Conservation (phyloP, 1,140 invertebrate species). For the Meloidogyne floridensis region DNA sequence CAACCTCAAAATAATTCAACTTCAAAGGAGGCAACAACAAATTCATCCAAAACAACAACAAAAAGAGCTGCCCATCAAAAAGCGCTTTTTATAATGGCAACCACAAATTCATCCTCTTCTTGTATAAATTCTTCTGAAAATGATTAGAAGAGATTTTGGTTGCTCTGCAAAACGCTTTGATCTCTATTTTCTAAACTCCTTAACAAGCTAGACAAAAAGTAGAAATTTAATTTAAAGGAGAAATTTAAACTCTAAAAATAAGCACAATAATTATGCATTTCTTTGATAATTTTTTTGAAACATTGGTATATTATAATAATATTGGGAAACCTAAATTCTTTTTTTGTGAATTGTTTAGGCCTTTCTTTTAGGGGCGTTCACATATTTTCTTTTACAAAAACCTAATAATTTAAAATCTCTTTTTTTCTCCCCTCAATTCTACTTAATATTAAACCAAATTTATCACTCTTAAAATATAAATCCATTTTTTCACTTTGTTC, state of each 20-base stretch:
- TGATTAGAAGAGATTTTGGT: neutral
- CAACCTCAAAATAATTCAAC: neutral
- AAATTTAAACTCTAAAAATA: neutral
- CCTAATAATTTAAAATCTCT: neutral
- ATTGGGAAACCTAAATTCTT: too few relatives aligned
- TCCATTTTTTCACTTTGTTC: constrained; percentile 4
- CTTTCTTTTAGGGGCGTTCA: neutral
- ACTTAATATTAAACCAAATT: neutral
- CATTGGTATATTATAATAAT: too few relatives aligned
- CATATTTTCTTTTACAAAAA: too few relatives aligned
- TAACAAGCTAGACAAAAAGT: too few relatives aligned
- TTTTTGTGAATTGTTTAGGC: neutral
- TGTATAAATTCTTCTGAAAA: neutral
- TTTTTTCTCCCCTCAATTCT: neutral
- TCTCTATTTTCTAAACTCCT: neutral
- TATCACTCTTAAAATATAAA: too few relatives aligned
- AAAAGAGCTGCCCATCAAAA: constrained; percentile 19
- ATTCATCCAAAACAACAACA: constrained; percentile 5
- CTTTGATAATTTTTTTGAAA: too few relatives aligned
- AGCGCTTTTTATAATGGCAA: constrained; percentile 8
- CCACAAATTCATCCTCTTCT: neutral
- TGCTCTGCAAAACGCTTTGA: neutral
- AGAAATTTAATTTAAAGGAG: neutral
- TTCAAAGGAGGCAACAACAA: neutral
- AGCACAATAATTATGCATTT: too few relatives aligned